Conservation (phyloP, 2,888 invertebrate genomes). For the Stenodema calcarata region DNA sequence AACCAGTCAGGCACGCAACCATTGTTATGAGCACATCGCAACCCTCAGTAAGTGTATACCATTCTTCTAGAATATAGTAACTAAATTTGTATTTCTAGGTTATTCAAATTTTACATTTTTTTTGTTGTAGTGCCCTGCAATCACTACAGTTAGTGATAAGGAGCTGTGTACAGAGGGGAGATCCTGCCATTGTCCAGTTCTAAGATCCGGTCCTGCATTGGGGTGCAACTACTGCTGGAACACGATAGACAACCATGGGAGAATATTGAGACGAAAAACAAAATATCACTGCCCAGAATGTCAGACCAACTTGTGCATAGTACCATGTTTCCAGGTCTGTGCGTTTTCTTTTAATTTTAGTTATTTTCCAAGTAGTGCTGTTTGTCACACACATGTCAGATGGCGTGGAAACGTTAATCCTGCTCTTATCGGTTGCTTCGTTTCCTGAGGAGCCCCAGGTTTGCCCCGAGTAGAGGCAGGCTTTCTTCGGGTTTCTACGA, state of each 20-base stretch:
- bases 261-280: slow-evolving; percentile 83
- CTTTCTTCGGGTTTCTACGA: too few relatives aligned
- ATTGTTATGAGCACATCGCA: slow-evolving; percentile 26
- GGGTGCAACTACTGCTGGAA: slow-evolving; percentile 93
- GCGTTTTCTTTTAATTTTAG: neutral
- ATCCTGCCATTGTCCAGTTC: slow-evolving; percentile 83
- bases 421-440: too few relatives aligned
- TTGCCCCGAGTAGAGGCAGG: too few relatives aligned
- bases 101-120: neutral
- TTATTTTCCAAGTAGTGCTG: too few relatives aligned
- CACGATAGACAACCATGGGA: slow-evolving; percentile 81
- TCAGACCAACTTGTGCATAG: slow-evolving; percentile 86
- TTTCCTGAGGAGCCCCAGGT: too few relatives aligned
- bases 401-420: too few relatives aligned
- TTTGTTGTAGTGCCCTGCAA: neutral
- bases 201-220: slow-evolving; percentile 81
- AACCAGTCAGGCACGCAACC: slow-evolving; percentile 14
- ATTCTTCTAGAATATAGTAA: neutral
- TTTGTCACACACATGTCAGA: too few relatives aligned
- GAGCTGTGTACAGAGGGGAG: slow-evolving; percentile 60
- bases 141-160: neutral
- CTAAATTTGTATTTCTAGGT: too few relatives aligned
- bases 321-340: slow-evolving; percentile 80
- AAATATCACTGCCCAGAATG: slow-evolving; percentile 91
- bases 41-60: neutral